A percentile compares a stretch with the other conserved stretches of the same genome.
Evolutionary conservation across 2,113 vertebrate genomes (phyloP).

Genomic region (Heteronetta atricapilla): DNA sequence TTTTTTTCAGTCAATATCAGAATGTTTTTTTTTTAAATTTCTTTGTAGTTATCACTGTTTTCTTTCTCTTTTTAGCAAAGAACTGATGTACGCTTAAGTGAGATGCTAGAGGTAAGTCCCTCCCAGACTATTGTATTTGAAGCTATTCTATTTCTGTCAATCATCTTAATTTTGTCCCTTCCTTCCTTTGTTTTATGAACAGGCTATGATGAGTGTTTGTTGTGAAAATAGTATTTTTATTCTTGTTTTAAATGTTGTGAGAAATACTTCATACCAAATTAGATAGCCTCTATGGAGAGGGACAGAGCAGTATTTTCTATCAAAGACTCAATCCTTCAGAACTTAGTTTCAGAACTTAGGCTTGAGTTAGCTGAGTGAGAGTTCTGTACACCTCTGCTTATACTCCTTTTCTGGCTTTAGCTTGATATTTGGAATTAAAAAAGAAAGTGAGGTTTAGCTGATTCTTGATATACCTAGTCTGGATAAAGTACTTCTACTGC

Average conservation of each 20-base stretch:
- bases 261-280: background rate
- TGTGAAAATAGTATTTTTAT: background rate
- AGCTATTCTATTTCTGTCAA: background rate
- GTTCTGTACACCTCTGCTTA: background rate
- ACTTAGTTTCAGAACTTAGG: background rate
- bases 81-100: constrained; percentile 96
- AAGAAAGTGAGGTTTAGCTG: background rate
- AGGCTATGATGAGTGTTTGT: fast-evolving
- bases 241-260: background rate
- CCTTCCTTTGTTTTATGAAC: background rate
- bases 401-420: background rate
- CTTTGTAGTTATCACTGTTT: background rate
- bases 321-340: background rate
- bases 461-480: background rate
- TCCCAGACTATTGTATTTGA: background rate
- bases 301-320: background rate
- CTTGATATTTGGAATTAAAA: background rate
- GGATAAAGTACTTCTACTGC: background rate
- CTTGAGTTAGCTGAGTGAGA: background rate
- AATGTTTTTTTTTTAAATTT: background rate
- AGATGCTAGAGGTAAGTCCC: constrained; percentile 95
- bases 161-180: background rate
- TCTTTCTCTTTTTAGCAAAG: constrained; percentile 85
- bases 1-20: background rate
- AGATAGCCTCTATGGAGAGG: fast-evolving